Evolutionary conservation across 2,888 invertebrate species (phyloP).

Genomic region (Caenorhabditis sp.): DNA sequence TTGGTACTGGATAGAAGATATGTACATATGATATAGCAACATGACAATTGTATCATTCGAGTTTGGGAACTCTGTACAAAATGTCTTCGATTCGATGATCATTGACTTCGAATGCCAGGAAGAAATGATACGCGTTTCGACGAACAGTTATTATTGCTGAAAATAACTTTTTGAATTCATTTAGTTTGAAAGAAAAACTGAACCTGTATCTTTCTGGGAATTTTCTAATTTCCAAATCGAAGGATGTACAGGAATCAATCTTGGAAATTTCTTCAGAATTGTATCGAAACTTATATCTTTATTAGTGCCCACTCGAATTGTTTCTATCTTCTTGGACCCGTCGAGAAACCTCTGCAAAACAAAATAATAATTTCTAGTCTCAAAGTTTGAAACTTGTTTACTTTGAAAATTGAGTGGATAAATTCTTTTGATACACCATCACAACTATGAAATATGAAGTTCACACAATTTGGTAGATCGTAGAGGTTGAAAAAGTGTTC

Average conservation of each 20-base stretch:
- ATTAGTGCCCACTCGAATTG: conserved; percentile 28
- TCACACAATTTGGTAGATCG: not conserved
- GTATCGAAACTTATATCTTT: conserved; percentile 28
- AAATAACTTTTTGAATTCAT: not conserved
- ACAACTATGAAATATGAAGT: conserved; percentile 32
- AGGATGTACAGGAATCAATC: conserved; percentile 7
- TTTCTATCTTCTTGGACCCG: conserved; percentile 11
- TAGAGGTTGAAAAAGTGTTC: conserved; percentile 16
- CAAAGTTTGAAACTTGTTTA: not conserved
- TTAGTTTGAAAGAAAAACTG: not conserved
- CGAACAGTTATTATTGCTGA: conserved; percentile 30
- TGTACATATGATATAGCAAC: no score
- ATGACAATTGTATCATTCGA: conserved; percentile 14
- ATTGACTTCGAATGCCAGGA: conserved; percentile 39
- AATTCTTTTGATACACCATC: conserved; percentile 21
- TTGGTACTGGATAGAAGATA: conserved; percentile 7
- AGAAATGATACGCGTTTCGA: conserved; percentile 36
- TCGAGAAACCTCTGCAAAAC: conserved; percentile 10
- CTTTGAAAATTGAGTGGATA: conserved; percentile 14
- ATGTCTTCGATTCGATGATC: conserved; percentile 27
- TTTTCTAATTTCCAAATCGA: conserved; percentile 23
- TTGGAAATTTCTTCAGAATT: conserved; percentile 8
- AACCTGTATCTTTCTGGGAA: conserved; percentile 14
- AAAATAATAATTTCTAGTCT: not conserved
- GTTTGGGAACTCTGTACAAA: conserved; percentile 30